A percentile compares a stretch with the other conserved stretches of the same genome.
Evolutionary conservation across 1,140 invertebrate genomes (phyloP).

Genomic region (Drosophila leontia): DNA sequence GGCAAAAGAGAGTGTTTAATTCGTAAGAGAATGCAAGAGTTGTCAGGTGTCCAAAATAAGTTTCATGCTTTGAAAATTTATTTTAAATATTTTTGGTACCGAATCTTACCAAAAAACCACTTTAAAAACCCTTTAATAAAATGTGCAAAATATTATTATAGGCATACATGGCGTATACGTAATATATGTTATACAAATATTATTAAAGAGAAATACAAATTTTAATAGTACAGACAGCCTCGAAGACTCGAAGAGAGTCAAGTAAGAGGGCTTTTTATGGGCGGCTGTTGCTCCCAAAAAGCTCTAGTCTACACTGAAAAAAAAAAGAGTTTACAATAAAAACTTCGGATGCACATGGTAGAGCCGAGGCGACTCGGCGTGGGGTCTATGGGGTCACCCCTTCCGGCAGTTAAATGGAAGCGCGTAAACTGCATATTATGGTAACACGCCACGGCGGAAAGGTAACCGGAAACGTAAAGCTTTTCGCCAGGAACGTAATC

Average conservation of each 20-base stretch:
- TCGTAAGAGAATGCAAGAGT: constrained; percentile 31
- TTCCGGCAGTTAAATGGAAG: constrained; percentile 53
- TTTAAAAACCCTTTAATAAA: too few species aligned
- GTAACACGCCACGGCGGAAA: constrained; percentile 64
- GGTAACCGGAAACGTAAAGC: constrained; percentile 74
- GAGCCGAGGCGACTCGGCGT: not conserved
- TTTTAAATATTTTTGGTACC: too few species aligned
- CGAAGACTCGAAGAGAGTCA: constrained; percentile 30
- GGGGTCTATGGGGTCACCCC: not conserved
- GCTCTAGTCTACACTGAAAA: constrained; percentile 50
- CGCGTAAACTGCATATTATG: constrained; percentile 68
- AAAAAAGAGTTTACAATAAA: not conserved
- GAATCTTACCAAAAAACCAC: not conserved
- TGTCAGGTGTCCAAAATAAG: constrained; percentile 17
- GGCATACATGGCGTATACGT: constrained; percentile 7
- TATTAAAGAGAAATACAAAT: constrained; percentile 9
- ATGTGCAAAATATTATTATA: not conserved
- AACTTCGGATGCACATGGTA: not conserved
- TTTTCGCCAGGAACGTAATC: constrained; percentile 71
- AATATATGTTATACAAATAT: constrained; percentile 3
- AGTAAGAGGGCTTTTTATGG: constrained; percentile 23
- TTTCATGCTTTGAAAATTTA: not conserved
- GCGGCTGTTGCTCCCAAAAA: constrained; percentile 43
- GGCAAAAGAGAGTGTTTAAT: not conserved
- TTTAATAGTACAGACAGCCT: constrained; percentile 9